A percentile compares a stretch with the other conserved stretches of the same genome.
These are phyloP conservation scores for Actinia equina DNA, from an alignment of 64 coral and sea anemone species.

Conservation along the genomic window DNA sequence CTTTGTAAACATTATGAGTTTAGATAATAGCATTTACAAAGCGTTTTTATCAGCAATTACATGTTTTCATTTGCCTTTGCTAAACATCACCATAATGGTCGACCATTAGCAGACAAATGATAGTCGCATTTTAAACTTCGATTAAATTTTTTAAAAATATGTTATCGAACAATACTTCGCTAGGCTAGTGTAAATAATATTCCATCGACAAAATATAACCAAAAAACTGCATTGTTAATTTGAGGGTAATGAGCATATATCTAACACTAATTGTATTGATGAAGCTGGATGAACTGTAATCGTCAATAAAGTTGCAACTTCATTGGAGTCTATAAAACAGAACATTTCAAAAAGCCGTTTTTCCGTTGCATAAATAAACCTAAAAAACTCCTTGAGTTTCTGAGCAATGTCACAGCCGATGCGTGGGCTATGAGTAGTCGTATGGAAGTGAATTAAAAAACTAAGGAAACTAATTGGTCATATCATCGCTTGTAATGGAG, in stretches of 20 bases:
- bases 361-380: not conserved
- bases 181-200: too few species aligned
- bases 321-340: not conserved
- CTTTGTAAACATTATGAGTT: not conserved
- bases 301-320: not conserved
- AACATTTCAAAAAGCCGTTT: not conserved
- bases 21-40: not conserved
- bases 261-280: too few species aligned
- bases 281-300: too few species aligned
- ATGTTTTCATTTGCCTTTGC: not conserved
- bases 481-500: not conserved
- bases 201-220: too few species aligned
- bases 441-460: not conserved
- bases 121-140: not conserved
- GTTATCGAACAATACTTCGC: not conserved
- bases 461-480: not conserved
- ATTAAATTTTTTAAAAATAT: not conserved
- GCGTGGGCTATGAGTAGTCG: not conserved
- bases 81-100: too few species aligned
- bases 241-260: too few species aligned
- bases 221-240: too few species aligned
- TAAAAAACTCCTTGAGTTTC: not conserved
- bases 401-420: not conserved
- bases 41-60: not conserved
- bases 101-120: too few species aligned